These are phyloP conservation scores for Numida meleagris DNA, from an alignment of 2,113 vertebrate species.

Conservation along the genomic window DNA sequence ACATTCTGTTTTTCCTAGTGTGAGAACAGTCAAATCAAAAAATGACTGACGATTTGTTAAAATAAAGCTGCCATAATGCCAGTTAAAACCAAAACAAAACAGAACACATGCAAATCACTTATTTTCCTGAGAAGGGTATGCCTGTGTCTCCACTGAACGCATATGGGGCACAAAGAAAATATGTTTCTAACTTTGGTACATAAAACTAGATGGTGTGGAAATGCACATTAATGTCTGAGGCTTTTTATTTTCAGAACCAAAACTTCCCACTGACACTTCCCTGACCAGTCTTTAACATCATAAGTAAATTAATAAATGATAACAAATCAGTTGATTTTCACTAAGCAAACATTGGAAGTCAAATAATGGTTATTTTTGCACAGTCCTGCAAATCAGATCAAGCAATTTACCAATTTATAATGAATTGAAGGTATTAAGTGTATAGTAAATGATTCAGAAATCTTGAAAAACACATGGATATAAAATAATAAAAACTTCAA, in stretches of 20 bases:
- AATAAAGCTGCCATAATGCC: background rate
- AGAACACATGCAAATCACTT: background rate
- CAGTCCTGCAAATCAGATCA: background rate
- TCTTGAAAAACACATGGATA: background rate
- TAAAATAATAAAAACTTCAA: background rate
- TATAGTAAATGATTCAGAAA: background rate
- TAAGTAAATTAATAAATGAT: background rate
- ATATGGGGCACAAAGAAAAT: background rate
- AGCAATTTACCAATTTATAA: background rate
- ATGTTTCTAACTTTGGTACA: background rate
- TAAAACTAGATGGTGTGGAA: background rate
- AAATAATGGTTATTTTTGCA: background rate
- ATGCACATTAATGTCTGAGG: background rate
- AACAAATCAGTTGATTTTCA: background rate
- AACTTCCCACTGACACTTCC: background rate
- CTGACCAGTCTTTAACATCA: background rate
- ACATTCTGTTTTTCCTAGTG: background rate
- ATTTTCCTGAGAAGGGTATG: background rate
- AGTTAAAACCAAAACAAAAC: background rate
- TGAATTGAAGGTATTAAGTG: background rate
- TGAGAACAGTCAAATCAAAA: background rate
- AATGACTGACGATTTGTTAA: background rate
- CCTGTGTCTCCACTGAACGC: background rate
- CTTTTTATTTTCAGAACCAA: background rate
- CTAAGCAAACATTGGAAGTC: background rate